Base-by-base conservation (phyloP, 1,140 invertebrate species). In the Caenorhabditis tropicalis region DNA sequence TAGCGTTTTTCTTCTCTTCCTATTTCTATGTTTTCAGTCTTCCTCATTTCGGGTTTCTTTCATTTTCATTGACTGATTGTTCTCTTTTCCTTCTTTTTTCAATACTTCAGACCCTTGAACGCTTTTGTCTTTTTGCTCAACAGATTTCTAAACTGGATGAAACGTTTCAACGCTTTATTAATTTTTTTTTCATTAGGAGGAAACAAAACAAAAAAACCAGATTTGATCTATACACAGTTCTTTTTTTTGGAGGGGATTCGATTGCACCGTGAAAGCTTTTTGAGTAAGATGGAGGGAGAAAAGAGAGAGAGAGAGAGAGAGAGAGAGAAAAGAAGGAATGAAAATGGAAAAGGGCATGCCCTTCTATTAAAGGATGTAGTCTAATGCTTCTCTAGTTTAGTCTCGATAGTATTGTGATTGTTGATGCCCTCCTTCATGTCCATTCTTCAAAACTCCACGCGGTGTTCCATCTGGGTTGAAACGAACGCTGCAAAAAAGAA, bases 391-490 rank as follows among this genome's bases (percentile, higher is more conserved):
- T 56, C 43, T 82, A 53, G 81, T 10, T 79, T 56, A 84, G 74
- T 82, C 82, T 74, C 82, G 29, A 46, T 81, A 86, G 51, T 82
- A 74, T 19, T 83, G 82, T n/a, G n/a, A n/a, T 9, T 83, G 82
- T 27, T 33, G 36, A 33, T 39, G 53, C 24, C 58, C 31, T 39
- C 60, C 53, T 27, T 86, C 81, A 58, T 83, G 58, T 79, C 86
- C 86, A 58, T 87, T 87, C 60, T 87, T 87, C 46, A 87, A 36
- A 1, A 87, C 86, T 7, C 86, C 86, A 16, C 81, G 43, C 21
- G 86, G 86, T 46, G 86, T 87, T 79, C 86, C 86, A 43, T 87
- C 86, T 24, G 83, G 83, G 82, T 87, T 87, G 79, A 87, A 87
- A n/a, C 86, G 86, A 16, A 87, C 86, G 4, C 86, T 82, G 58